Percentiles rank a stretch among this genome's conserved stretches.
phyloP scores from a whole-genome alignment of 2,113 vertebrate genomes.

The Oreamnos americanus region DNA sequence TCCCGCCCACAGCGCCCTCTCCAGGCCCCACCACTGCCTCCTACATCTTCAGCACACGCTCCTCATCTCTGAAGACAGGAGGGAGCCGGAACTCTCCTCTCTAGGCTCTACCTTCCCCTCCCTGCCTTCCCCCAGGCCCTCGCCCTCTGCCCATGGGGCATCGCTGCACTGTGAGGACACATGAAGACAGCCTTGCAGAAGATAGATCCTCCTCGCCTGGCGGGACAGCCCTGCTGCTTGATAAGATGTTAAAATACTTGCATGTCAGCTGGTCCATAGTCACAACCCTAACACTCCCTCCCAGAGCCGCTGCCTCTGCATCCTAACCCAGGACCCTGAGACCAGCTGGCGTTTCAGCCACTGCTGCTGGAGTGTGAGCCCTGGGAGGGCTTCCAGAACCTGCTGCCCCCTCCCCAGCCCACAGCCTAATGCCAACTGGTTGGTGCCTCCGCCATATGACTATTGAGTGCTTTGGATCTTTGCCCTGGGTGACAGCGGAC shows the following conservation, averaged over 20 bases:
- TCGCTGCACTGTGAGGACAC: neutral
- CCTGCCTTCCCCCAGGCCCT: too few relatives aligned
- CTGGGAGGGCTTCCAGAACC: neutral
- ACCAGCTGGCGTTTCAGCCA: neutral
- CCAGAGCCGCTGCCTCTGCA: neutral
- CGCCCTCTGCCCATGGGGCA: neutral
- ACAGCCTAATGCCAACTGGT: neutral
- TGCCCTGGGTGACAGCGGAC: neutral
- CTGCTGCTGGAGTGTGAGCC: too few relatives aligned
- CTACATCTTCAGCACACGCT: rapidly evolving
- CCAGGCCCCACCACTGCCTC: neutral
- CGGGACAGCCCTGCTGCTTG: neutral
- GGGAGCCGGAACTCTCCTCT: neutral
- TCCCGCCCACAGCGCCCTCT: too few relatives aligned
- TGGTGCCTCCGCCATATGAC: neutral
- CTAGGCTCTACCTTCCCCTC: rapidly evolving
- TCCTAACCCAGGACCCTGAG: too few relatives aligned
- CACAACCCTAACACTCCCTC: neutral
- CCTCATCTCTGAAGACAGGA: neutral
- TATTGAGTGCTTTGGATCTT: neutral
- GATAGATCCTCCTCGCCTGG: neutral
- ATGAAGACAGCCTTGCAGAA: neutral
- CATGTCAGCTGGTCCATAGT: neutral
- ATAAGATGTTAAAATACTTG: neutral
- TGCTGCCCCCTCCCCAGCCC: rapidly evolving